Evolutionary conservation across 2,888 invertebrate species (phyloP).

Genomic region (Meloe dianella): DNA sequence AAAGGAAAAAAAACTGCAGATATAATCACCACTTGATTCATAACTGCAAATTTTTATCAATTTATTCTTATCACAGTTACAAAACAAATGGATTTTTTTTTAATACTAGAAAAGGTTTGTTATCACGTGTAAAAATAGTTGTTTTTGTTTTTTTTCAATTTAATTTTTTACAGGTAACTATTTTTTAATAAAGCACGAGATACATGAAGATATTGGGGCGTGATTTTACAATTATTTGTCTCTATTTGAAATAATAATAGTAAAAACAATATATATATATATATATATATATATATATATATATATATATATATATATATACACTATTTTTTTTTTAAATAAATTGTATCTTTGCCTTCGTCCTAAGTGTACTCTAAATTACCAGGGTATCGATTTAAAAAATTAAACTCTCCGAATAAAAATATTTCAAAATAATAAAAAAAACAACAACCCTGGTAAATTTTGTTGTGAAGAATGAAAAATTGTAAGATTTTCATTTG

Average conservation of each 20-base stretch:
- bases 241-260: background rate
- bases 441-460: slow-evolving; percentile 28
- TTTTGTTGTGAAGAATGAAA: slow-evolving; percentile 16
- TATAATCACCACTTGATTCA: slow-evolving; percentile 29
- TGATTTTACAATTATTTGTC: background rate
- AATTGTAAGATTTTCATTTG: slow-evolving; percentile 15
- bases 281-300: slow-evolving; percentile 31
- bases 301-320: slow-evolving; percentile 30
- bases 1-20: slow-evolving; percentile 25
- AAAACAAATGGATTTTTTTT: slow-evolving; percentile 14
- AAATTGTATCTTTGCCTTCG: background rate
- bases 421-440: slow-evolving; percentile 44
- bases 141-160: slow-evolving; percentile 16
- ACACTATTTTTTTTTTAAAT: slow-evolving; percentile 19
- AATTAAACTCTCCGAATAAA: slow-evolving; percentile 42
- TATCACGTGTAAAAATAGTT: slow-evolving; percentile 28
- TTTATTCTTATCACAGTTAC: slow-evolving; percentile 7
- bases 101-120: slow-evolving; percentile 11
- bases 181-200: slow-evolving; percentile 15
- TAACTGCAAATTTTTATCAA: slow-evolving; percentile 15
- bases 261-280: slow-evolving; percentile 24
- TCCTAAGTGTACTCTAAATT: slow-evolving; percentile 17
- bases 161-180: slow-evolving; percentile 26
- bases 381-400: slow-evolving; percentile 29
- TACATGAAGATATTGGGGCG: slow-evolving; percentile 11